A percentile compares a stretch with the other conserved stretches of the same genome.
Conservation (phyloP, 1,140 invertebrate genomes). For the Ephestia elutella region DNA sequence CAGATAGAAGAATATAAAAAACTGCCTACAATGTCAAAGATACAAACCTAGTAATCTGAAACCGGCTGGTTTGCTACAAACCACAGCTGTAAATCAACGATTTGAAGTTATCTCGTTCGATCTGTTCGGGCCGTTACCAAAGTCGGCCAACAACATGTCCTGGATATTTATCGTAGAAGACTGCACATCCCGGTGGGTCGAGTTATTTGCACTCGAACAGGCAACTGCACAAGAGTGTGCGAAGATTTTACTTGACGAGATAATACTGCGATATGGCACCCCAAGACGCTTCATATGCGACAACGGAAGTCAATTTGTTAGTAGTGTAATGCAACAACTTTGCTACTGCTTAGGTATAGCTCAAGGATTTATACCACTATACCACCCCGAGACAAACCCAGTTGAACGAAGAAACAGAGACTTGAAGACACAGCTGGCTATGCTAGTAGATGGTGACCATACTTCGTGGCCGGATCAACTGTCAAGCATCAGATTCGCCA, state of each 20-base stretch:
- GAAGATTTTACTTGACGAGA: slow-evolving; percentile 6
- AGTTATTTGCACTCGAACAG: slow-evolving; percentile 10
- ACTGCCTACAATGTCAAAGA: slow-evolving; percentile 18
- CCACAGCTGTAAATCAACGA: slow-evolving; percentile 6
- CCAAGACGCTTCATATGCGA: slow-evolving; percentile 8
- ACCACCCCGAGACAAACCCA: not conserved
- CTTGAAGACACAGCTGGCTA: no score
- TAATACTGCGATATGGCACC: slow-evolving; percentile 11
- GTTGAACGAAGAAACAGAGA: slow-evolving; percentile 59
- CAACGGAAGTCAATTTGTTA: no score
- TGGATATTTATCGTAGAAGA: slow-evolving; percentile 20
- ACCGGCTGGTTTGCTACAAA: no score
- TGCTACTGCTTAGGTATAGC: slow-evolving; percentile 1
- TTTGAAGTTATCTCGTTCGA: slow-evolving; percentile 17
- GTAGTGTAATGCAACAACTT: slow-evolving; percentile 10
- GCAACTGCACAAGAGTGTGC: slow-evolving; percentile 10
- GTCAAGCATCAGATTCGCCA: slow-evolving; percentile 18
- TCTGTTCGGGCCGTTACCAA: slow-evolving; percentile 15
- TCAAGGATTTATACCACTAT: slow-evolving; percentile 7
- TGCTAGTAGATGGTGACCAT: slow-evolving; percentile 49
- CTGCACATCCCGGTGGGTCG: slow-evolving; percentile 10
- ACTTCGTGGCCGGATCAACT: slow-evolving; percentile 25
- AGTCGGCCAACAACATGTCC: not conserved
- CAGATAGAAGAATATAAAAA: slow-evolving; percentile 12
- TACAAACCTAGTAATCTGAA: slow-evolving; percentile 19